Conservation (phyloP, 2,888 invertebrate genomes). For the Agrotis segetum region DNA sequence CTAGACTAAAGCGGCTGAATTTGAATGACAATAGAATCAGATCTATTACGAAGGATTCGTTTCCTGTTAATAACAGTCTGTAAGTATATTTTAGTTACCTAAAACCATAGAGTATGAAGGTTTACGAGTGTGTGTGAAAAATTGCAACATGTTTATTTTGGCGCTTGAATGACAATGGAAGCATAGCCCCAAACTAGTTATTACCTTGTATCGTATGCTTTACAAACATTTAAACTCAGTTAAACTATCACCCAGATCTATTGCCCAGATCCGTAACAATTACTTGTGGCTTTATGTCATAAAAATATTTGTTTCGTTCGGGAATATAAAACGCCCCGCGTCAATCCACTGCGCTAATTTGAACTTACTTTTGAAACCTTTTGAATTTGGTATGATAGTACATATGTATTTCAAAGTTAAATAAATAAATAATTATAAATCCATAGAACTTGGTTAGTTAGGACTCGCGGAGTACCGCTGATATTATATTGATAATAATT, state of each 20-base stretch:
- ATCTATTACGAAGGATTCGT: constrained; percentile 83
- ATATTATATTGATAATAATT: constrained; percentile 34
- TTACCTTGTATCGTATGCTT: too few relatives aligned
- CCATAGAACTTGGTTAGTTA: background rate
- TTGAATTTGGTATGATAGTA: background rate
- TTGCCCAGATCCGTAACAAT: too few relatives aligned
- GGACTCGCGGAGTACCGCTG: background rate
- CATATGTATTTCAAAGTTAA: background rate
- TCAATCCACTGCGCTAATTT: too few relatives aligned
- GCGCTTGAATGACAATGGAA: background rate
- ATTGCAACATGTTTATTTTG: background rate
- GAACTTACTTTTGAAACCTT: too few relatives aligned
- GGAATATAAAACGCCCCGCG: too few relatives aligned
- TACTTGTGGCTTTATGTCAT: too few relatives aligned
- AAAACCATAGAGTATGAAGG: background rate
- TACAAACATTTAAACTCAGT: too few relatives aligned
- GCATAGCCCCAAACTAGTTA: too few relatives aligned
- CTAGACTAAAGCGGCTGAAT: constrained; percentile 82
- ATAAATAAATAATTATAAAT: constrained; percentile 5
- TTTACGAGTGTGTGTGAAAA: background rate
- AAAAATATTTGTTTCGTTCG: too few relatives aligned
- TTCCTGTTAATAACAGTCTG: constrained; percentile 82
- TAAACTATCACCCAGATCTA: too few relatives aligned
- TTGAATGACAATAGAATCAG: constrained; percentile 88
- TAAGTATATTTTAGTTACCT: constrained; percentile 73